Conservation (phyloP, 2,888 invertebrate genomes). For the Agrochola lychnidis region DNA sequence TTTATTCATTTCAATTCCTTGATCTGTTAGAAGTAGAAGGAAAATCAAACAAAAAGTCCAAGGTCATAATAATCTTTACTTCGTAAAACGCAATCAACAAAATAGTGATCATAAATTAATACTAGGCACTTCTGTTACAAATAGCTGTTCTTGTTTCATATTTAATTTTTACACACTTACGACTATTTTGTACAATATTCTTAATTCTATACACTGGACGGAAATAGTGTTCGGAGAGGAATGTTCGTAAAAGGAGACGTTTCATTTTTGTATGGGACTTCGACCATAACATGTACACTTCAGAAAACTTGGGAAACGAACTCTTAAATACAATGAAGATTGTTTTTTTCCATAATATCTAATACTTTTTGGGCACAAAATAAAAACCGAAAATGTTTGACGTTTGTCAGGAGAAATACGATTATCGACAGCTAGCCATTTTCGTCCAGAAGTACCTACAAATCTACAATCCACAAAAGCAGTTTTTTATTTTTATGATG, state of each 20-base stretch:
- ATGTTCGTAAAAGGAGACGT: slow-evolving; percentile 6
- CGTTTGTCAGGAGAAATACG: too few species aligned
- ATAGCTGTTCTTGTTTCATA: slow-evolving; percentile 64
- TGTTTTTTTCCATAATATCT: too few species aligned
- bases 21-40: slow-evolving; percentile 11
- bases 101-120: slow-evolving; percentile 78
- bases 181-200: slow-evolving; percentile 71
- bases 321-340: too few species aligned
- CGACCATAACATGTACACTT: too few species aligned
- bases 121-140: slow-evolving; percentile 69
- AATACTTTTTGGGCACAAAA: too few species aligned
- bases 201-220: slow-evolving; percentile 54
- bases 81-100: slow-evolving; percentile 81
- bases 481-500: too few species aligned
- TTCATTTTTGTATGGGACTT: too few species aligned
- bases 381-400: too few species aligned
- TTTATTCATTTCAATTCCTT: slow-evolving; percentile 29
- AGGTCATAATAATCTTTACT: slow-evolving; percentile 77
- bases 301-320: too few species aligned
- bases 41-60: slow-evolving; percentile 63
- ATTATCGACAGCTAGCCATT: too few species aligned
- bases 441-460: too few species aligned
- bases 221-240: slow-evolving; percentile 22
- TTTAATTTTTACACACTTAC: slow-evolving; percentile 66
- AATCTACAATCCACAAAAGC: too few species aligned